Percentiles rank a stretch among this genome's conserved stretches.
phyloP scores from a whole-genome alignment of 2,113 vertebrate species.

The Thryonomys swinderianus region DNA sequence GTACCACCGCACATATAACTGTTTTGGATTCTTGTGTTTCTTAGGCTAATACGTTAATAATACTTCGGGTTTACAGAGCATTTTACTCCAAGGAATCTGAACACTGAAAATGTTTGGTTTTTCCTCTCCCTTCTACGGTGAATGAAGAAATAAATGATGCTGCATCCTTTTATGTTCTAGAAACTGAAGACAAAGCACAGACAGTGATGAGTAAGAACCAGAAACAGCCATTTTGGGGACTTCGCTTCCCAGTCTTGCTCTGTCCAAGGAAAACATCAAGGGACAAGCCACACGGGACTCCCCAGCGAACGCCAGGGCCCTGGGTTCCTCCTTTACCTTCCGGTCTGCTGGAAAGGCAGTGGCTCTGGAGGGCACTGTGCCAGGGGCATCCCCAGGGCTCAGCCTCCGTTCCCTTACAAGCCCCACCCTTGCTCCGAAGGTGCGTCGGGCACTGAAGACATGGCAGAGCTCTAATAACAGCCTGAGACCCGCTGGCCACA shows the following conservation, averaged over 20 bases:
- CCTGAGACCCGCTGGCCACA: neutral
- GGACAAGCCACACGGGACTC: neutral
- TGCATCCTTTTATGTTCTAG: neutral
- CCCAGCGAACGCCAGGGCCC: neutral
- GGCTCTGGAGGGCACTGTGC: neutral
- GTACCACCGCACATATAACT: neutral
- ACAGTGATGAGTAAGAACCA: neutral
- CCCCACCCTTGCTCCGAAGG: neutral
- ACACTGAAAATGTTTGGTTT: neutral
- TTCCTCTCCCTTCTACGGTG: neutral
- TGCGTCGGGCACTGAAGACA: neutral
- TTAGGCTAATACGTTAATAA: conserved; percentile 9
- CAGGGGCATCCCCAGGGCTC: neutral
- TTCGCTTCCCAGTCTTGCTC: neutral
- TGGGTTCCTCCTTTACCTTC: neutral
- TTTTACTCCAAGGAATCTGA: neutral
- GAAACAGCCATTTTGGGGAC: neutral
- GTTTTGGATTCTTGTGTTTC: conserved; percentile 7
- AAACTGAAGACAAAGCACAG: neutral
- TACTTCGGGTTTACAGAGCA: conserved; percentile 26
- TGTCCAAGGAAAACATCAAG: neutral
- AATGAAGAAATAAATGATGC: neutral
- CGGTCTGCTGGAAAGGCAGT: neutral
- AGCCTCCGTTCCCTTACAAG: neutral
- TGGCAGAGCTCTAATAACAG: neutral